Evolutionary conservation across 2,888 invertebrate species (phyloP), one percentile per base, ranked within the genome.

Genomic region (Heliconius aoede): DNA sequence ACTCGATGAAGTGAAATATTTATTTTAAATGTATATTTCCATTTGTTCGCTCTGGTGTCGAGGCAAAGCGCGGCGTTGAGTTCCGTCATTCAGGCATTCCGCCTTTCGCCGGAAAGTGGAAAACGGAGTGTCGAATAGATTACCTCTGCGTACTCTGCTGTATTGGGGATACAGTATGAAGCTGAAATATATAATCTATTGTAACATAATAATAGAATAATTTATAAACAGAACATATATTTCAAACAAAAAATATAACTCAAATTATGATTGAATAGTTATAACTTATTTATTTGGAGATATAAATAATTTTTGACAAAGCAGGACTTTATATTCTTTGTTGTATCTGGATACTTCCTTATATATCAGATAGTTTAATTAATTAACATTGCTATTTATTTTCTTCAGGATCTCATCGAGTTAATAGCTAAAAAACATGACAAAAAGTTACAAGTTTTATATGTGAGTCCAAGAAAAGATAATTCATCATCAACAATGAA

Each of bases 331-430:
- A n/a, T n/a, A n/a, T 21, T 4, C 7, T 58, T 58, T 58, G n/a
- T 58, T 58, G 1, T 58, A 58, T 24, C 24, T 58, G 4, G 24
- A 58, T 58, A 58, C 24, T 5, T 26, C 1, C 60, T 32, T 26
- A 60, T 13, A 24, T 15, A 60, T 24, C 11, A n/a, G 24, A 26
- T 60, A 26, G 5, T 15, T 26, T 26, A 60, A 26, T 60, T 60
- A 60, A 15, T 60, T 11, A 15, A 60, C 2, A 60, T 24, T 60
- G 1, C 9, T 60, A 15, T 24, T 60, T 21, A 65, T 60, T 77
- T 80, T 81, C 86, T 86, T 78, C 85, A 92, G 92, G 89, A 90
- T 76, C 80, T 91, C 76, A 84, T 90, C 73, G 82, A 90, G 73
- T 86, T 89, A 62, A 88, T 91, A 78, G 86, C 82, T 51, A 83